Evolutionary conservation across 2,888 invertebrate genomes (phyloP).

Genomic region (Cyclophora albipunctata): DNA sequence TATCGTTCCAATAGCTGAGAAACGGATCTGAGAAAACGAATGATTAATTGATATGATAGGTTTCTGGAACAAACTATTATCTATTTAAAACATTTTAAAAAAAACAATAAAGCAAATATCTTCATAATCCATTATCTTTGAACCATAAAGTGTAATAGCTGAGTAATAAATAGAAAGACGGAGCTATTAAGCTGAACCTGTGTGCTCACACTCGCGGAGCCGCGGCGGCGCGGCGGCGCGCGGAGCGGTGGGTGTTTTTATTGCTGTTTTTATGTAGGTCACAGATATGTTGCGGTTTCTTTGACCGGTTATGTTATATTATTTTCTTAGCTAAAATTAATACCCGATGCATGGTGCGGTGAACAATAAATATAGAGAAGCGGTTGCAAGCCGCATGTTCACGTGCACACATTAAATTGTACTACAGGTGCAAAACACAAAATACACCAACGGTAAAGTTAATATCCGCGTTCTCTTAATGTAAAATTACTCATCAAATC

Average conservation of each 20-base stretch:
- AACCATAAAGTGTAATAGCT: conserved; percentile 14
- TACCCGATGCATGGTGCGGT: conserved; percentile 10
- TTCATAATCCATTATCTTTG: conserved; percentile 10
- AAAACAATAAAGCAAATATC: no score
- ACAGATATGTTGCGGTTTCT: conserved; percentile 26
- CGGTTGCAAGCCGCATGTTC: neutral
- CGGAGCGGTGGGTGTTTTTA: conserved; percentile 23
- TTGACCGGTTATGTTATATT: conserved; percentile 5
- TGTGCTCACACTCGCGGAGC: conserved; percentile 7
- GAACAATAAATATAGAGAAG: conserved; percentile 10
- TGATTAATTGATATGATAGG: no score
- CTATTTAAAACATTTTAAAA: no score
- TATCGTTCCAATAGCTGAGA: no score
- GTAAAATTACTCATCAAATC: no score
- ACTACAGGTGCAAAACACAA: no score
- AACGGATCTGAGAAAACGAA: no score
- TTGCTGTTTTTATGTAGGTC: conserved; percentile 31
- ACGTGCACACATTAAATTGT: neutral
- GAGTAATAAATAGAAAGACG: conserved; percentile 25
- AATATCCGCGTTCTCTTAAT: no score
- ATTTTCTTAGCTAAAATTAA: conserved; percentile 9
- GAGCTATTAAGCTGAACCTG: conserved; percentile 22
- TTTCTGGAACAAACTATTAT: no score
- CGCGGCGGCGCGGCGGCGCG: neutral
- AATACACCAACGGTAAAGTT: no score